phyloP scores from a whole-genome alignment of 1,140 invertebrate genomes.

The Venustaconcha ellipsiformis region DNA sequence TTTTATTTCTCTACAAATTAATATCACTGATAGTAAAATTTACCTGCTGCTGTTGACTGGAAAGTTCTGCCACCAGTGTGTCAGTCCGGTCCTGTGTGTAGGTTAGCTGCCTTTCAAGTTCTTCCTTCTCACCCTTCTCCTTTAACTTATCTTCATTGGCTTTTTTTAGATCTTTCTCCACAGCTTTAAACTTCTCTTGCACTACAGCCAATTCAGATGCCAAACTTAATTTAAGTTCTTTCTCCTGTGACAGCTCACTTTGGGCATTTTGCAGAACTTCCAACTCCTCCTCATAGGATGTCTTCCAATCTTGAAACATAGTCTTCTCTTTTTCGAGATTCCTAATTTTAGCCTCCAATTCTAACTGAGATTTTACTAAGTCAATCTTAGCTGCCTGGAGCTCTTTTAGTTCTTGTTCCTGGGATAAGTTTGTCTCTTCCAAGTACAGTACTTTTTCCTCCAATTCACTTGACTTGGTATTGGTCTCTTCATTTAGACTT shows the following conservation, averaged over 20 bases:
- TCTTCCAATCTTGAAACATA: too few species aligned
- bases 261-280: neutral
- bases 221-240: constrained; percentile 9
- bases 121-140: constrained; percentile 14
- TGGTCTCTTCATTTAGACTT: constrained; percentile 20
- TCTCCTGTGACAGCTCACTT: constrained; percentile 1
- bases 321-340: constrained; percentile 1
- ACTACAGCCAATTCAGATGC: constrained; percentile 1
- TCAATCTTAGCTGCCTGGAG: constrained; percentile 26
- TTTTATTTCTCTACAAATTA: too few species aligned
- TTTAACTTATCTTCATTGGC: constrained; percentile 27
- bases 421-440: neutral
- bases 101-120: constrained; percentile 32
- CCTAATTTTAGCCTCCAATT: constrained; percentile 11
- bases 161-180: constrained; percentile 23
- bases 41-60: constrained; percentile 43
- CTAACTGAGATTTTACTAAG: constrained; percentile 29
- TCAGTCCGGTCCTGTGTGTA: constrained; percentile 23
- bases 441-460: neutral
- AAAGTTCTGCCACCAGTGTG: constrained; percentile 29
- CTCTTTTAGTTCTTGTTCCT: constrained; percentile 17
- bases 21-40: neutral
- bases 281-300: too few species aligned
- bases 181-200: constrained; percentile 13
- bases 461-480: constrained; percentile 6